Evolutionary conservation across 1,140 invertebrate species (phyloP).

Genomic region (Pseudoatta argentina): DNA sequence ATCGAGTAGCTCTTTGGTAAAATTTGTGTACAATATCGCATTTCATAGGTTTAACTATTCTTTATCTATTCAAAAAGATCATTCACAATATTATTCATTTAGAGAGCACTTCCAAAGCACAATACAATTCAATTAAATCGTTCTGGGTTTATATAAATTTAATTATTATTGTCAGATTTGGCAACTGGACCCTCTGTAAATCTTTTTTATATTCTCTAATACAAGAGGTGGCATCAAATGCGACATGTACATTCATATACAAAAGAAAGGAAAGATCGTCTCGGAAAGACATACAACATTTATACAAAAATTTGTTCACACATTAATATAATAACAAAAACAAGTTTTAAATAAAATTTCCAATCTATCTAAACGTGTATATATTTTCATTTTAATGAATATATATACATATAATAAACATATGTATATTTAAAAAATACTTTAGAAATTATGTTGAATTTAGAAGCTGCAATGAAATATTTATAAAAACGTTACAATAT

Average conservation of each 20-base stretch:
- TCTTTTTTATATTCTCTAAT: constrained; percentile 6
- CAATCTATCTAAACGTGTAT: neutral
- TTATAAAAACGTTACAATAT: constrained; percentile 10
- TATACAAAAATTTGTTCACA: neutral
- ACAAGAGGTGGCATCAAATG: constrained; percentile 15
- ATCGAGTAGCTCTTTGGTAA: constrained; percentile 65
- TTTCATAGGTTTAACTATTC: constrained; percentile 37
- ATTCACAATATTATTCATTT: neutral
- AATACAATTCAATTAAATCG: neutral
- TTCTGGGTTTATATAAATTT: neutral
- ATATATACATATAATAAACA: neutral
- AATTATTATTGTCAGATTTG: constrained; percentile 52
- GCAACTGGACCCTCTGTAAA: constrained; percentile 23
- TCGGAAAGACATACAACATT: constrained; percentile 20
- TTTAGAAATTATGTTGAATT: constrained; percentile 29
- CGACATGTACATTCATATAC: neutral
- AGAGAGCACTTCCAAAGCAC: neutral
- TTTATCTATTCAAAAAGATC: constrained; percentile 26
- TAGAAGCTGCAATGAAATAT: neutral
- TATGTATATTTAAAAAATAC: constrained; percentile 19
- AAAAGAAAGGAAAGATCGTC: neutral
- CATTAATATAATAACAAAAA: neutral
- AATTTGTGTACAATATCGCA: constrained; percentile 52
- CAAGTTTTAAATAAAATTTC: neutral
- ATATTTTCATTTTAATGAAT: no score